These are phyloP conservation scores for Cephus rjabovi DNA, from an alignment of 2,888 invertebrate species.

Conservation along the genomic window DNA sequence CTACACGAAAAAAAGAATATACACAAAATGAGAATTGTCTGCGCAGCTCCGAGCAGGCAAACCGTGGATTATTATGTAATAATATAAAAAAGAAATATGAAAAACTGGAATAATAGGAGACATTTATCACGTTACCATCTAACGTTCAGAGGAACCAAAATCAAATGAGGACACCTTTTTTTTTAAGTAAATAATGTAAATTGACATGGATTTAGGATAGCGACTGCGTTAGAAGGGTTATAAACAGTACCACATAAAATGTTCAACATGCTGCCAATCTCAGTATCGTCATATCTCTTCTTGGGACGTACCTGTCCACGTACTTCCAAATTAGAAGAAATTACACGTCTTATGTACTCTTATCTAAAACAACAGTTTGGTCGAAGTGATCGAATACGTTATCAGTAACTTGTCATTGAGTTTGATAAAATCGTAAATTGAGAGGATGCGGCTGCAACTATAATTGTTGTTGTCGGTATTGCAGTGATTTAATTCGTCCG, in stretches of 20 bases:
- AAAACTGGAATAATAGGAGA: no score
- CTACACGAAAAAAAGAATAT: conserved; percentile 3
- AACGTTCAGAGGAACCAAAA: conserved; percentile 34
- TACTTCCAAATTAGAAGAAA: conserved; percentile 17
- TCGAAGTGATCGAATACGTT: no score
- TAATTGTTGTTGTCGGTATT: no score
- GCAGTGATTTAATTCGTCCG: no score
- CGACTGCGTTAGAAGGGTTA: conserved; percentile 29
- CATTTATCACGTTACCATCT: conserved; percentile 28
- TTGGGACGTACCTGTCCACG: conserved; percentile 33
- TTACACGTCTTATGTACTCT: conserved; percentile 26
- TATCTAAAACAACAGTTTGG: neutral
- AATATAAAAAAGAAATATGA: no score
- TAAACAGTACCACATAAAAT: conserved; percentile 53
- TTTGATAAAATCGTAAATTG: no score
- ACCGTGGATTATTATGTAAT: no score
- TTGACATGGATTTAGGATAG: conserved; percentile 27
- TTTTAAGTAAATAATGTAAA: conserved; percentile 32
- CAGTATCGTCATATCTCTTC: conserved; percentile 50
- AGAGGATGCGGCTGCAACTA: no score
- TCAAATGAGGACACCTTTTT: conserved; percentile 33
- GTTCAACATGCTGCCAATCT: conserved; percentile 59
- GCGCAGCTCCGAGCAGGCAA: neutral
- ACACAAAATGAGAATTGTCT: no score
- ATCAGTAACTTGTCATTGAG: no score